A percentile compares a stretch with the other conserved stretches of the same genome.
Evolutionary conservation across 2,888 invertebrate species (phyloP).

Genomic region (Polymixis lichenea): DNA sequence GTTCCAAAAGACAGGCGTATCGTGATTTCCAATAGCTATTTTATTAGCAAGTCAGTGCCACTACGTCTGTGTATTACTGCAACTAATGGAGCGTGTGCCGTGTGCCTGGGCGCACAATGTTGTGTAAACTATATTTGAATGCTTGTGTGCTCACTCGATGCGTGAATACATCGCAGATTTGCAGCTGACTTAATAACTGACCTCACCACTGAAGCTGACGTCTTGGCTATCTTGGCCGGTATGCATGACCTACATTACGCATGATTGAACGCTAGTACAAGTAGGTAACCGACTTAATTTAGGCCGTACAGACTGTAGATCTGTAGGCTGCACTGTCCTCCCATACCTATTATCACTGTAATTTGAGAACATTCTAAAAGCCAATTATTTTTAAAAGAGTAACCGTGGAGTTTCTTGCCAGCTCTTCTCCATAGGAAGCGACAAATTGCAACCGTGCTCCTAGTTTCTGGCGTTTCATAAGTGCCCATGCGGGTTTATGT

Average conservation of each 20-base stretch:
- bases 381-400: too few species aligned
- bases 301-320: too few species aligned
- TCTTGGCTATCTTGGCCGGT: neutral
- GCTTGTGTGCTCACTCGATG: neutral
- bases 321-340: too few species aligned
- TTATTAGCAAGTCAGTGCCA: neutral
- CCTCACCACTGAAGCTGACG: neutral
- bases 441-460: too few species aligned
- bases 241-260: neutral
- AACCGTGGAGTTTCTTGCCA: too few species aligned
- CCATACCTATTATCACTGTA: too few species aligned
- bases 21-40: slow-evolving; percentile 9
- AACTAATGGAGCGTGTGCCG: slow-evolving; percentile 3
- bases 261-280: neutral
- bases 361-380: too few species aligned
- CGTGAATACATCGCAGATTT: neutral
- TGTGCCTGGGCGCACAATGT: neutral
- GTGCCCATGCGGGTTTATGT: too few species aligned
- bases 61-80: slow-evolving; percentile 15
- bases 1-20: neutral
- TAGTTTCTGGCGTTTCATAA: too few species aligned
- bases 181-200: slow-evolving; percentile 13
- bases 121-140: slow-evolving; percentile 12
- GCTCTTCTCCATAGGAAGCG: too few species aligned
- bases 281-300: neutral